A percentile compares a stretch with the other conserved stretches of the same genome.
Evolutionary conservation across 1,140 invertebrate genomes (phyloP).

Genomic region (Dryas iulia): DNA sequence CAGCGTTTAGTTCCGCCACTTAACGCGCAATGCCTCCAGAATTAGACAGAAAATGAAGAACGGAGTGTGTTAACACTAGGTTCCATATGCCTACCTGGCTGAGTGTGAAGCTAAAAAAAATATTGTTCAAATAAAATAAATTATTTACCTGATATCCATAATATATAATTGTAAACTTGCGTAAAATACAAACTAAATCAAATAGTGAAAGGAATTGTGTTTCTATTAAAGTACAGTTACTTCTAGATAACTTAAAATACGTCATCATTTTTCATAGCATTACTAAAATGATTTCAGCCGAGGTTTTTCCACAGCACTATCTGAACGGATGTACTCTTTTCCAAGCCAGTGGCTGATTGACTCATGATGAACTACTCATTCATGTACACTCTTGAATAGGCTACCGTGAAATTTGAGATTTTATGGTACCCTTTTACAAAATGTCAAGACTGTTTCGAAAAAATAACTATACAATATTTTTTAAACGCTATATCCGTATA

Average conservation of each 20-base stretch:
- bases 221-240: neutral
- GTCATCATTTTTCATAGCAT: conserved; percentile 14
- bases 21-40: too few relatives aligned
- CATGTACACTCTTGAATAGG: conserved; percentile 39
- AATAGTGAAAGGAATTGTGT: neutral
- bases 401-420: conserved; percentile 38
- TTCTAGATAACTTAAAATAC: neutral
- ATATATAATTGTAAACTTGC: too few relatives aligned
- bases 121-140: too few relatives aligned
- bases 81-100: too few relatives aligned
- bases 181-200: neutral
- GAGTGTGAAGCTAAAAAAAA: too few relatives aligned
- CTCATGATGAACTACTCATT: conserved; percentile 35
- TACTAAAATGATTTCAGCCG: conserved; percentile 18
- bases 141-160: too few relatives aligned
- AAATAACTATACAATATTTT: neutral
- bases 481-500: neutral
- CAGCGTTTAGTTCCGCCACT: too few relatives aligned
- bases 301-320: conserved; percentile 27
- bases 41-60: too few relatives aligned
- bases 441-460: neutral
- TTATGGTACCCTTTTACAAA: conserved; percentile 13
- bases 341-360: conserved; percentile 43
- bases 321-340: conserved; percentile 31
- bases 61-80: too few relatives aligned